phyloP scores from a whole-genome alignment of 2,113 vertebrate genomes.

The Microtus montanus region DNA sequence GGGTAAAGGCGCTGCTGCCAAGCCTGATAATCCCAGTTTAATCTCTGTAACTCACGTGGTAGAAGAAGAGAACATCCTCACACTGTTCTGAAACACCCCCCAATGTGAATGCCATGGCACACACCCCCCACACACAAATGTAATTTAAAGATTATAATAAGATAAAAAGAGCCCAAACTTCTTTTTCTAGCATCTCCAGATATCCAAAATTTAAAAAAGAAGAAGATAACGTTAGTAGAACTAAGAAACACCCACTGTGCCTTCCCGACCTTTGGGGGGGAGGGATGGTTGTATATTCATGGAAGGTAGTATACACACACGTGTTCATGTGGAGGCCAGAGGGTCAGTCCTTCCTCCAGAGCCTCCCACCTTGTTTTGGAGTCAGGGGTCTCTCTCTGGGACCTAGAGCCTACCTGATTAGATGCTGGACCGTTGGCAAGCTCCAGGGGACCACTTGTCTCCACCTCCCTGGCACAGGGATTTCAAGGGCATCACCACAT shows the following conservation, averaged over 20 bases:
- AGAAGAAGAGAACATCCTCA: neutral
- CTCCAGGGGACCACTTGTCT: too few species aligned
- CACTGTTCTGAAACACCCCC: neutral
- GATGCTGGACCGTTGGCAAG: neutral
- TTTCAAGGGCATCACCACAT: neutral
- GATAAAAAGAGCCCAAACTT: neutral
- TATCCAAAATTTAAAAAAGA: neutral
- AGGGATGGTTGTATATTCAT: fast-evolving
- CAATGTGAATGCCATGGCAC: neutral
- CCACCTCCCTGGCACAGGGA: neutral
- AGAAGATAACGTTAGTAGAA: neutral
- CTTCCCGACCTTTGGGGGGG: neutral
- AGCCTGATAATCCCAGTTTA: neutral
- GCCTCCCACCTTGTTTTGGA: neutral
- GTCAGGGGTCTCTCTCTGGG: neutral
- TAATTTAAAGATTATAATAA: neutral
- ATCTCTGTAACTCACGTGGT: neutral
- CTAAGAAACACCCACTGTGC: neutral
- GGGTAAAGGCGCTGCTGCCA: neutral
- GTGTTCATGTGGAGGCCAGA: neutral
- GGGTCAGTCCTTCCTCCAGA: neutral
- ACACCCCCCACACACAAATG: neutral
- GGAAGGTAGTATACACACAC: neutral
- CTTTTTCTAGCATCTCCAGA: neutral
- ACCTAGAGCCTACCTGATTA: neutral